Percentiles rank a stretch among this genome's conserved stretches.
phyloP scores from a whole-genome alignment of 2,113 vertebrate genomes.

The Apodemus speciosus region DNA sequence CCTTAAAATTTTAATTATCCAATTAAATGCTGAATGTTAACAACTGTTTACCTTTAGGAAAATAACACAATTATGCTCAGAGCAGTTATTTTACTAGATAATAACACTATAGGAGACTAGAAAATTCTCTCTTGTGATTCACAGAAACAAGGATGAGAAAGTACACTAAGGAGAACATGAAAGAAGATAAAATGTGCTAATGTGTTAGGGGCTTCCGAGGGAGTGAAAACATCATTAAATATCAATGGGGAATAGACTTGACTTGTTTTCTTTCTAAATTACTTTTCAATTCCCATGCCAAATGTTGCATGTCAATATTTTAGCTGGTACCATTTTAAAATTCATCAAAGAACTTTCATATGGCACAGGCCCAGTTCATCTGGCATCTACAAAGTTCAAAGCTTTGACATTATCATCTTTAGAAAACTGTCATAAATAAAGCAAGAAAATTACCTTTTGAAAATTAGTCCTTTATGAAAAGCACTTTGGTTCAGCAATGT shows the following conservation, averaged over 20 bases:
- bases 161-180: slow-evolving; percentile 15
- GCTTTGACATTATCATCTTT: slow-evolving; percentile 33
- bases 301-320: slow-evolving; percentile 63
- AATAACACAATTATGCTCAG: slow-evolving; percentile 59
- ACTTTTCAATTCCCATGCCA: slow-evolving; percentile 56
- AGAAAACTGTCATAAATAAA: slow-evolving; percentile 1
- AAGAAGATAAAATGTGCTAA: slow-evolving; percentile 59
- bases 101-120: slow-evolving; percentile 50
- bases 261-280: slow-evolving; percentile 67
- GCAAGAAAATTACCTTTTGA: slow-evolving; percentile 7
- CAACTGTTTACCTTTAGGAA: slow-evolving; percentile 70
- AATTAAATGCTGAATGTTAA: slow-evolving; percentile 73
- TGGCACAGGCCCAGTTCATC: slow-evolving; percentile 48
- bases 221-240: slow-evolving; percentile 36
- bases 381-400: slow-evolving; percentile 53
- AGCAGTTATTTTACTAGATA: slow-evolving; percentile 53
- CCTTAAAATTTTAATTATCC: slow-evolving; percentile 69
- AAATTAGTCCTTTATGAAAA: neutral
- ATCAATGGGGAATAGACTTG: slow-evolving; percentile 34
- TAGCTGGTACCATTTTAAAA: slow-evolving; percentile 54
- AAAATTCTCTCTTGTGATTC: slow-evolving; percentile 43
- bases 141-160: slow-evolving; percentile 12
- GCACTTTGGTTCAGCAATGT: neutral
- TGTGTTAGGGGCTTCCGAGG: neutral
- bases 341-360: slow-evolving; percentile 49